phyloP scores from a whole-genome alignment of 2,797 vertebrate species.

The Xyrichtys novacula region DNA sequence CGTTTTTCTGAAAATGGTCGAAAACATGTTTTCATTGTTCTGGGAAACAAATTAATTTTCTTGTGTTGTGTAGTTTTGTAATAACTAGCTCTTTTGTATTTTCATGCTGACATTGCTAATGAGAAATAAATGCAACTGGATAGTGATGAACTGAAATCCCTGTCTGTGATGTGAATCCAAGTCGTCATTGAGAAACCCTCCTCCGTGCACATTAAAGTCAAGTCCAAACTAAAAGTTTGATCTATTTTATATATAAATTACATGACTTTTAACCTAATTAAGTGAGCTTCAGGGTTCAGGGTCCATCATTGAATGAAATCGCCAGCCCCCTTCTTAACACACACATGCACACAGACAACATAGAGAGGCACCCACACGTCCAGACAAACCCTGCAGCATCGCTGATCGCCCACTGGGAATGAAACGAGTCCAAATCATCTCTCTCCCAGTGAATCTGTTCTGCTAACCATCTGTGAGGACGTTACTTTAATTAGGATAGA shows the following conservation, averaged over 20 bases:
- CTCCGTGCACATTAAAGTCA: background rate
- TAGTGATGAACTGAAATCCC: no score
- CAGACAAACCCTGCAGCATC: conserved; percentile 37
- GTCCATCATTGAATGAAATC: background rate
- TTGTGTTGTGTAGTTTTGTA: background rate
- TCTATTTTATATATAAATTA: no score
- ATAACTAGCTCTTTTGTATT: background rate
- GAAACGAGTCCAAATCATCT: conserved; percentile 52
- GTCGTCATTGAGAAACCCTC: background rate
- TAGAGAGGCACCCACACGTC: conserved; percentile 13
- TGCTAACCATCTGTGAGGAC: conserved; percentile 66
- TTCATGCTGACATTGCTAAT: background rate
- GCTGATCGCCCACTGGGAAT: conserved; percentile 27
- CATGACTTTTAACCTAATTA: no score
- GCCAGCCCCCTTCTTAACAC: background rate
- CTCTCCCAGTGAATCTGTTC: conserved; percentile 40
- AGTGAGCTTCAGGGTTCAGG: background rate
- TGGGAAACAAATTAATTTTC: background rate
- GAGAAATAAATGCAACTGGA: background rate
- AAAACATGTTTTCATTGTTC: background rate
- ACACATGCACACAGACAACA: conserved; percentile 15
- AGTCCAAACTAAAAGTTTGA: background rate
- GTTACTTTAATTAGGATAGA: conserved; percentile 72
- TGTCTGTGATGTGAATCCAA: background rate
- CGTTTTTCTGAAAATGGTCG: conserved; percentile 6